Evolutionary conservation across 1,140 invertebrate species (phyloP).

Genomic region (Bombus turneri): DNA sequence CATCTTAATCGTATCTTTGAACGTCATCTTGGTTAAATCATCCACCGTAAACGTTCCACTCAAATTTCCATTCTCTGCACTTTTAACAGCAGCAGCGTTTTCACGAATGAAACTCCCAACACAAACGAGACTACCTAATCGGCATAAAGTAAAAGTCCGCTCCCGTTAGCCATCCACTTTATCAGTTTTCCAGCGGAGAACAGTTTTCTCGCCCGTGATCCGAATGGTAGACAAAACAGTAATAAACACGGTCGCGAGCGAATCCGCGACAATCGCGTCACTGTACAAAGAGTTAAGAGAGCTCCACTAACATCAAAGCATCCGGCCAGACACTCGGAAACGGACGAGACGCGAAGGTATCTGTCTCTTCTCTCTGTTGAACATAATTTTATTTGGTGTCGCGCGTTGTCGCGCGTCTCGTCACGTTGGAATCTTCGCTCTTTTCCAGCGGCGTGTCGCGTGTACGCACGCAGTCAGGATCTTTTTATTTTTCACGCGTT

Average conservation of each 20-base stretch:
- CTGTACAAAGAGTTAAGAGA: neutral
- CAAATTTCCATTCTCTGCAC: no score
- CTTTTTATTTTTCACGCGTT: slow-evolving; percentile 4
- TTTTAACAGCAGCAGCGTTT: no score
- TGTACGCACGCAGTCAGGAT: neutral
- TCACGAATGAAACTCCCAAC: no score
- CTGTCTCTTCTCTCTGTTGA: neutral
- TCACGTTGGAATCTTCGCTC: neutral
- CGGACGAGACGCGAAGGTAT: neutral
- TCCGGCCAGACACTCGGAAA: neutral
- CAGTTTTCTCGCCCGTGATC: no score
- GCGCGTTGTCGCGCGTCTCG: neutral
- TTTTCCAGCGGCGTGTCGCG: neutral
- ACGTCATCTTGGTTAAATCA: no score
- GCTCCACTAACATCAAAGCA: neutral
- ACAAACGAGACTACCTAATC: no score
- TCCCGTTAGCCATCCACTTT: no score
- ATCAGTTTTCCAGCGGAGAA: no score
- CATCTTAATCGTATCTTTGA: no score
- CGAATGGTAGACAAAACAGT: neutral
- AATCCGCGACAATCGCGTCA: neutral
- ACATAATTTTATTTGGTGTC: neutral
- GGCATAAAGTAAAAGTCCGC: no score
- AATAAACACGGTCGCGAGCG: neutral
- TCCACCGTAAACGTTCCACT: no score